phyloP scores from a whole-genome alignment of 2,797 vertebrate species.

The Amazonetta brasiliensis region DNA sequence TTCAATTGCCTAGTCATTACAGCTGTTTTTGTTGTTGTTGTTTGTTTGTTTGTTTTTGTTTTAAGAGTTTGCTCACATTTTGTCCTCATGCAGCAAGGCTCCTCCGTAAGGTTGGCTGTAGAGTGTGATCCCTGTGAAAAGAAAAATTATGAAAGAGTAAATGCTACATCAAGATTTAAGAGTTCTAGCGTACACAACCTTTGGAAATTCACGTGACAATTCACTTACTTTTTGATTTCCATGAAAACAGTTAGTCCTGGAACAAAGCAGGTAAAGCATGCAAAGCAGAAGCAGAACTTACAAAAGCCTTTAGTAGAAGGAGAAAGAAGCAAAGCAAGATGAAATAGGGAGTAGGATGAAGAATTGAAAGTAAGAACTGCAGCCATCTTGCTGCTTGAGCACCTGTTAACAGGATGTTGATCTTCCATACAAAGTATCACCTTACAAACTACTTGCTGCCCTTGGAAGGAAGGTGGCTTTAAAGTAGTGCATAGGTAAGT shows the following conservation, averaged over 20 bases:
- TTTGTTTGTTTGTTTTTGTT: not conserved
- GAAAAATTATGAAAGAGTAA: not conserved
- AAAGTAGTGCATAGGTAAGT: too few species aligned
- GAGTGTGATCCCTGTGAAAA: conserved; percentile 73
- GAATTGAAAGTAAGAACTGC: not conserved
- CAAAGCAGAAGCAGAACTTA: not conserved
- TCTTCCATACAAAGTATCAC: not conserved
- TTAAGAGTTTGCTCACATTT: conserved; percentile 74
- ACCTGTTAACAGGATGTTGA: not conserved
- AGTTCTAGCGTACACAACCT: not conserved
- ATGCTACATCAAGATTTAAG: not conserved
- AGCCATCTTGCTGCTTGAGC: not conserved
- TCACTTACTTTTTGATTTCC: not conserved
- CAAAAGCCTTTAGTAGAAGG: not conserved
- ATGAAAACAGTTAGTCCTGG: not conserved
- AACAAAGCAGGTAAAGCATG: not conserved
- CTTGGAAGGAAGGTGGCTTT: not conserved
- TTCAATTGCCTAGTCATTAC: not conserved
- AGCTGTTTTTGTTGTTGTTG: not conserved
- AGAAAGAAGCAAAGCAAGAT: not conserved
- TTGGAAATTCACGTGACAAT: not conserved
- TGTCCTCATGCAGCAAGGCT: conserved; percentile 76
- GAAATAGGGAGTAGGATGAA: not conserved
- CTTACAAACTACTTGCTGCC: not conserved
- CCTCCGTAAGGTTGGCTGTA: conserved; percentile 79